Evolutionary conservation across 1,140 invertebrate genomes (phyloP), one percentile per base, ranked within the genome.

Genomic region (Diabrotica undecimpunctata): DNA sequence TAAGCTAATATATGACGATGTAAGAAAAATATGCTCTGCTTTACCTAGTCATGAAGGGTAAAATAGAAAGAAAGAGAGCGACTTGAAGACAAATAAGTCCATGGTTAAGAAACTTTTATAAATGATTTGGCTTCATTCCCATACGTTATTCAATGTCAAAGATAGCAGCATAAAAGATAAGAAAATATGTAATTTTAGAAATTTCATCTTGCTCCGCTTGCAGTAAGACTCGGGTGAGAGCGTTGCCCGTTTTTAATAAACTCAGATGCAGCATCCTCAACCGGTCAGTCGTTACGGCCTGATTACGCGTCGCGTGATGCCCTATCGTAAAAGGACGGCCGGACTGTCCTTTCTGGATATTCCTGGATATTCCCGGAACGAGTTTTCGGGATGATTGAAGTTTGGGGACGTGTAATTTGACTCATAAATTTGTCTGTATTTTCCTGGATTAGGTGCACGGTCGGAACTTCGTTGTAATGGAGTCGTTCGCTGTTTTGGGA

Each of bases 231-330:
- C 11, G 11, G 39, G 8, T 46, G 41, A 6, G 41, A 46, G 8
- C 3, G 41, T 46, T 46, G 6, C 41, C 41, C n/a, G 3, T 46
- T 46, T 8, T 10, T 6, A 46, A 10, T 46, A 3, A 6, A 46
- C 8, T 46, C 73, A 73, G 72, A 75, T 75, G 74, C 70, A 72
- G 66, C 65, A 65, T 64, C 66, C 41, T 5, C 14, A 8, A 12
- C 73, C 62, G 75, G 72, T 72, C 74, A 74, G 72, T 77, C 74
- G 74, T 77, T 78, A 75, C 76, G 68, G 73, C 72, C 75, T 76
- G 74, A 78, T 78, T 77, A 76, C 73, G 67, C 67, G 71, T 62
- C 61, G 61, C 61, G 52, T 13, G 61, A 54, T 25, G 37, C 37
- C 36, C 61, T 35, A 38, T 62, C 61, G 61, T 62, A 62, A 62